These are phyloP conservation scores for Galeopterus variegatus DNA, from an alignment of 2,113 vertebrate genomes.

Conservation along the genomic window DNA sequence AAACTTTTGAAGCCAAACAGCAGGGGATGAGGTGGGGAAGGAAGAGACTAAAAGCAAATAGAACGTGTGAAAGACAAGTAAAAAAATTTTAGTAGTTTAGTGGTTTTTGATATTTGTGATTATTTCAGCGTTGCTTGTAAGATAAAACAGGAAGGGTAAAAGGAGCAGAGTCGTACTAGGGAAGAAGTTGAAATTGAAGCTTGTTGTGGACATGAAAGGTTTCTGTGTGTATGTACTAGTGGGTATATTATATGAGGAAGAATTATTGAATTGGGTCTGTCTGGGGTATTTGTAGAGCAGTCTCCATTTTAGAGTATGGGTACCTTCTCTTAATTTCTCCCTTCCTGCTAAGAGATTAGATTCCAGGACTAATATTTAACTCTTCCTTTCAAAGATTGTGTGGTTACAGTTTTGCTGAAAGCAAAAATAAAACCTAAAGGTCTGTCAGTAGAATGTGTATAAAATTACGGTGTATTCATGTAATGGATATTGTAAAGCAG, in stretches of 20 bases:
- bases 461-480: background rate
- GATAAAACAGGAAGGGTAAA: background rate
- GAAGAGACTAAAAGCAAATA: background rate
- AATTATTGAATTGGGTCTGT: background rate
- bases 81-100: background rate
- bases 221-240: background rate
- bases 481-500: background rate
- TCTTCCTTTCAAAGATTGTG: background rate
- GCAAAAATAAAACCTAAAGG: conserved; percentile 12
- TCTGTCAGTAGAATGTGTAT: background rate
- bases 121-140: conserved; percentile 17
- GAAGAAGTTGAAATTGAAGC: conserved; percentile 40
- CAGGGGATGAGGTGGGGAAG: too few relatives aligned
- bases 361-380: background rate
- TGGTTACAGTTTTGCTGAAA: background rate
- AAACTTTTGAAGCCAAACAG: background rate
- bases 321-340: background rate
- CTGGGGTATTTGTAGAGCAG: background rate
- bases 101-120: conserved; percentile 4
- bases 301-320: background rate
- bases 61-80: background rate
- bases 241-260: background rate
- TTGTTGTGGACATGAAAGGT: background rate
- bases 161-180: background rate
- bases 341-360: background rate